A percentile compares a stretch with the other conserved stretches of the same genome.
Evolutionary conservation across 2,113 vertebrate genomes (phyloP).

Genomic region (Scomber colias): DNA sequence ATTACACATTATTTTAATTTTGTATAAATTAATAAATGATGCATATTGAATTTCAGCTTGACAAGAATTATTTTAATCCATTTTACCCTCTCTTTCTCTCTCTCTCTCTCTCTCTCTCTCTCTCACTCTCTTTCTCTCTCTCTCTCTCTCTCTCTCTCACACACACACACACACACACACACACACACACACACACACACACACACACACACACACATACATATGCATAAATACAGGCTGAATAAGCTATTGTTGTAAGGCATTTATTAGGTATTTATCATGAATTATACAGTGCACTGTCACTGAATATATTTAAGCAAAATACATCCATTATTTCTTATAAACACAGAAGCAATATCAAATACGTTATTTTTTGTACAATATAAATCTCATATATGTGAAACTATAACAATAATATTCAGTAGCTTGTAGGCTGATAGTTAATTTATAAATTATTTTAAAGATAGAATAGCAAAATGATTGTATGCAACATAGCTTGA

Average conservation of each 20-base stretch:
- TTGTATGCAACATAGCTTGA: constrained; percentile 26
- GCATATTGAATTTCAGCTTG: constrained; percentile 62
- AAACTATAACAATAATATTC: constrained; percentile 54
- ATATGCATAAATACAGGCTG: constrained; percentile 4
- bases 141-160: too few species aligned
- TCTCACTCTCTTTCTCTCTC: too few species aligned
- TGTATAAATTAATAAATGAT: constrained; percentile 87
- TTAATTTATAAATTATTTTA: constrained; percentile 41
- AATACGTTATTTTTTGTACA: constrained; percentile 41
- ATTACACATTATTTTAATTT: constrained; percentile 84
- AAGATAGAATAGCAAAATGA: constrained; percentile 38
- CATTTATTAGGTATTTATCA: constrained; percentile 67
- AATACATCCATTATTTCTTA: constrained; percentile 61
- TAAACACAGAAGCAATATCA: constrained; percentile 66
- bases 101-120: not conserved
- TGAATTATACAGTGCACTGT: constrained; percentile 58
- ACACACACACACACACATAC: not conserved
- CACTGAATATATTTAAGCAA: constrained; percentile 51
- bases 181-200: not conserved
- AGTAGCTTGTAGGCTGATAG: constrained; percentile 40
- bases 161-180: too few species aligned
- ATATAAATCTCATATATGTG: constrained; percentile 54
- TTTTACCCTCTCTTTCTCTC: not conserved
- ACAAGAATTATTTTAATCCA: constrained; percentile 11
- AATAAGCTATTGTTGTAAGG: constrained; percentile 30